Conservation (phyloP, 2,888 invertebrate species). For the Dorcus hopei region DNA sequence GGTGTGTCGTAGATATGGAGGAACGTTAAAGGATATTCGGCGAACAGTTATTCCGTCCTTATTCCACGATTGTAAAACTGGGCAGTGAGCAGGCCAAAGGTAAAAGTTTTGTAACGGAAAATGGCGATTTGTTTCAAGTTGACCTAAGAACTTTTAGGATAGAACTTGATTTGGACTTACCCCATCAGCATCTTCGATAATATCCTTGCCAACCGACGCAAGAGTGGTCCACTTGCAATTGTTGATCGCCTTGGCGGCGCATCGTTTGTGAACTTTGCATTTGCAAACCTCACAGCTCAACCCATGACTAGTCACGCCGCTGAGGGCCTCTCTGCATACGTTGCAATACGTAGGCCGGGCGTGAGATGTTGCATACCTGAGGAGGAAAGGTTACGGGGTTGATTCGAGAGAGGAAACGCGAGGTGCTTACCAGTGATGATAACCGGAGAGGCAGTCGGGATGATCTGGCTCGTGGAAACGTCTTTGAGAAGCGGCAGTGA, state of each 20-base stretch:
- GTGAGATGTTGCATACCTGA: constrained; percentile 84
- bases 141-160: too few relatives aligned
- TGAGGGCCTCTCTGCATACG: constrained; percentile 89
- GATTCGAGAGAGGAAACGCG: neutral
- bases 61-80: too few relatives aligned
- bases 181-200: constrained; percentile 90
- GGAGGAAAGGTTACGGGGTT: neutral
- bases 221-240: constrained; percentile 98
- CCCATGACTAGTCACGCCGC: constrained; percentile 92
- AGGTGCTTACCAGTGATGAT: constrained; percentile 62
- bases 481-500: constrained; percentile 67
- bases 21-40: too few relatives aligned
- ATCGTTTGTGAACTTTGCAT: constrained; percentile 94
- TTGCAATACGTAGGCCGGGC: constrained; percentile 96
- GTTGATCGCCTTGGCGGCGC: constrained; percentile 87
- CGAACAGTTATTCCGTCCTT: too few relatives aligned
- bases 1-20: too few relatives aligned
- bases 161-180: constrained; percentile 51
- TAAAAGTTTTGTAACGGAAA: too few relatives aligned
- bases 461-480: constrained; percentile 57
- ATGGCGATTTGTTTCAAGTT: too few relatives aligned
- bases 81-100: too few relatives aligned
- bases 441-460: constrained; percentile 65
- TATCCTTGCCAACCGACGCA: constrained; percentile 90
- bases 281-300: constrained; percentile 97